phyloP scores from a whole-genome alignment of 2,888 invertebrate species.

The Beris chalybata region DNA sequence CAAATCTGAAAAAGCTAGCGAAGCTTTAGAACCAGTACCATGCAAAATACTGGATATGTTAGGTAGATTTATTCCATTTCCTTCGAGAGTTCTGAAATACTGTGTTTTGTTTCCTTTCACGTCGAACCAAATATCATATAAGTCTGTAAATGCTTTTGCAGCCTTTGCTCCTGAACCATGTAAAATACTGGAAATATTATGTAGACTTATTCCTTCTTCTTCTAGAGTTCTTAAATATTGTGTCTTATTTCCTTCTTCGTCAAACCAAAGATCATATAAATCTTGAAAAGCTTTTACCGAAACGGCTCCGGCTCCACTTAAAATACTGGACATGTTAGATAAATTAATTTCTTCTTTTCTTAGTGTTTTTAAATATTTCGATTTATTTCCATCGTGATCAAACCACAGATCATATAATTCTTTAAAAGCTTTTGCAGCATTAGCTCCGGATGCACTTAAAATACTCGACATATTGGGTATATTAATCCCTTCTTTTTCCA shows the following conservation, averaged over 20 bases:
- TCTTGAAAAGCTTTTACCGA: slow-evolving; percentile 17
- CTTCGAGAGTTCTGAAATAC: not conserved
- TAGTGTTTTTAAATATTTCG: slow-evolving; percentile 37
- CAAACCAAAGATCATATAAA: slow-evolving; percentile 17
- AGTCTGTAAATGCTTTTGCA: slow-evolving; percentile 44
- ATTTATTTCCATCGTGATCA: slow-evolving; percentile 40
- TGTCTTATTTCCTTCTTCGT: slow-evolving; percentile 13
- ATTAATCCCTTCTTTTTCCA: slow-evolving; percentile 17
- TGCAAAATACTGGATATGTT: not conserved
- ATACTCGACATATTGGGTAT: slow-evolving; percentile 19
- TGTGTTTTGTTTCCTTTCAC: slow-evolving; percentile 16
- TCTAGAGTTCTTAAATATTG: slow-evolving; percentile 14
- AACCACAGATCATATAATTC: slow-evolving; percentile 41
- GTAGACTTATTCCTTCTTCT: slow-evolving; percentile 11
- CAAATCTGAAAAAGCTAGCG: too few relatives aligned
- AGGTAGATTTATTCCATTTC: too few relatives aligned
- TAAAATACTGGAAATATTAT: slow-evolving; percentile 23
- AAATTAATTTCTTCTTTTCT: slow-evolving; percentile 41
- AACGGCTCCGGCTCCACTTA: slow-evolving; percentile 39
- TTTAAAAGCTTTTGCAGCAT: slow-evolving; percentile 40
- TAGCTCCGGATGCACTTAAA: slow-evolving; percentile 10
- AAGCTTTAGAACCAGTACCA: slow-evolving; percentile 39
- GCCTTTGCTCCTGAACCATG: slow-evolving; percentile 33
- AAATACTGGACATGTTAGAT: slow-evolving; percentile 42
- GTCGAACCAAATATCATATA: slow-evolving; percentile 43